Evolutionary conservation across 2,113 vertebrate genomes (phyloP), one percentile per base, ranked within the genome.

Genomic region (Gambusia holbrooki): DNA sequence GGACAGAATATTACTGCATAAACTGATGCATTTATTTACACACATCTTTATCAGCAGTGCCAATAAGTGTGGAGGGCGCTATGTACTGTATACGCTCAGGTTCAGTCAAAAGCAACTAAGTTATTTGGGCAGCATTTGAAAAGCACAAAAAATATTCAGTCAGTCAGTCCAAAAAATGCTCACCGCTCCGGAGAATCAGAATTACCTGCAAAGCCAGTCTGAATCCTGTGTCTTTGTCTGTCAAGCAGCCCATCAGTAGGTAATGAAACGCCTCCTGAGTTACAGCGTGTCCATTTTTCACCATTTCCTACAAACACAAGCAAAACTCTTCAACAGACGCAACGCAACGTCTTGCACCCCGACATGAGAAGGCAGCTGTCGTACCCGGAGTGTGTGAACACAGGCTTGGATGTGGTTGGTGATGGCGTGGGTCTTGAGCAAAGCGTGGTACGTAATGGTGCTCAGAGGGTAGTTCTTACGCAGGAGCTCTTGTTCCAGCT

Each of bases 231-330:
- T 95, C 88, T 0, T 92, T 96, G 85, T 99, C 96, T 80, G 94
- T 96, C 85, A 97, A 91, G 84, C 97, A 98, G 75, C 94, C 94
- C 95, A 99, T 96, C 61, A 99, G 93, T 81, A 99, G 93, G 83
- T 96, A 95, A 81, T 96, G 97, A 92, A 98, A 97, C 0, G 97
- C 97, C 88, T 97, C 95, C 2, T 94, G 94, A 30, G 96, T 98
- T 29, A 92, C 87, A n/a, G 60, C 58, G 0, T 96, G 96, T 22
- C 96, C 96, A 37, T 94, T 96, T 25, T 94, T 89, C 63, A 98
- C 76, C 1, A 99, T 96, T 90, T 99, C 97, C 98, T 99, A 62
- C 14, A 89, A 65, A 87, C 42, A 80, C 0, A 71, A 62, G 70
- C 11, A 83, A 37, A 32, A 74, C 25, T 1, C 0, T 45, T 13